Percentiles rank a stretch among this genome's conserved stretches.
Conservation (phyloP, 2,797 vertebrate genomes). For the Pangasius mekongensis region DNA sequence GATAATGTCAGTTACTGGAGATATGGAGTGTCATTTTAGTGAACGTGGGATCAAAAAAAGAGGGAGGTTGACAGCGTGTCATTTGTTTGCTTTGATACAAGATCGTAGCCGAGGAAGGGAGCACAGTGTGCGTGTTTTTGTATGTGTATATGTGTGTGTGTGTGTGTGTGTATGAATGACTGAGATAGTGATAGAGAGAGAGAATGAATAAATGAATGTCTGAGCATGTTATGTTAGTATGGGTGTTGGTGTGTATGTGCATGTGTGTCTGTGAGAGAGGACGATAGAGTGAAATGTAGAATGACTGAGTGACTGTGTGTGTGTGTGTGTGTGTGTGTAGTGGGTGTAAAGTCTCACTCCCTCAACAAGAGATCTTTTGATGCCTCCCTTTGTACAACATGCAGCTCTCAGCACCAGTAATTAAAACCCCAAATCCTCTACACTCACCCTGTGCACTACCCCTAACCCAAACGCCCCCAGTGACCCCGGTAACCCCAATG, state of each 20-base stretch:
- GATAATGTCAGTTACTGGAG: constrained; percentile 82
- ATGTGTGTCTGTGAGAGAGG: constrained; percentile 26
- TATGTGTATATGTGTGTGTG: constrained; percentile 50
- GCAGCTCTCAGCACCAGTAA: constrained; percentile 42
- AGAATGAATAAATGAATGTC: constrained; percentile 31
- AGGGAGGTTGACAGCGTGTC: constrained; percentile 72
- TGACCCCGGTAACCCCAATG: background rate
- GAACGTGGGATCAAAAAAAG: constrained; percentile 76
- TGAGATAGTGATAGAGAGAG: background rate
- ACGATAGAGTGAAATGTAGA: constrained; percentile 5
- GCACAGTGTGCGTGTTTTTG: constrained; percentile 53
- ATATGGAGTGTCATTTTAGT: constrained; percentile 83
- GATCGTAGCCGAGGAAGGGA: constrained; percentile 73
- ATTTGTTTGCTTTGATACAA: constrained; percentile 86
- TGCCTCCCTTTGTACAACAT: constrained; percentile 45
- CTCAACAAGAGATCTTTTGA: constrained; percentile 53
- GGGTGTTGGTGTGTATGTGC: background rate
- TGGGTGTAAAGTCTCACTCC: background rate
- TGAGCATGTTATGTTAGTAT: constrained; percentile 28
- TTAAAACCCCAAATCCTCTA: constrained; percentile 45
- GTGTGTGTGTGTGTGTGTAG: constrained; percentile 2
- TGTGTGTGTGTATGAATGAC: constrained; percentile 47
- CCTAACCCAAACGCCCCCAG: constrained; percentile 34
- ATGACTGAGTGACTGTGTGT: constrained; percentile 12
- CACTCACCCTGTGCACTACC: constrained; percentile 24